Evolutionary conservation across 1,140 invertebrate genomes (phyloP), one percentile per base, ranked within the genome.

Genomic region (Drosophila pectinifera): DNA sequence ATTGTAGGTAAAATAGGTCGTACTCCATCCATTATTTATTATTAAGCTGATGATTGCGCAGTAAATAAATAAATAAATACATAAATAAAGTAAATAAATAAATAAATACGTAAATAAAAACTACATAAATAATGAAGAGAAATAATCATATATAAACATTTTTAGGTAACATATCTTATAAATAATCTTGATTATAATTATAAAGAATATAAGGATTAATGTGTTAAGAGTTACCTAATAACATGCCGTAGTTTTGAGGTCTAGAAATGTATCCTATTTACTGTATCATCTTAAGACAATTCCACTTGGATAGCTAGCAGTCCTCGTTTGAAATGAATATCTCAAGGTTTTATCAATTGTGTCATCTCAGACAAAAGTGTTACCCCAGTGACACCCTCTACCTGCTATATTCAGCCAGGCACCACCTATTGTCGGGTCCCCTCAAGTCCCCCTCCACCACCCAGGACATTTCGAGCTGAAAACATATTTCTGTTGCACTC

Each of bases 401-500:
- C 42, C 64, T n/a, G 16, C n/a, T 53, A 34, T 43, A 51, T 51
- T 10, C 59, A 22, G 20, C 20, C 45, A 64, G 20, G n/a, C 45
- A 20, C 24, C 31, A 56, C 24, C 49, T 14, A 28, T 56, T 56
- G 43, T 34, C 31, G 36, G 34, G 5, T 49, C 24, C 11, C 7
- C 31, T 3, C 5, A 20, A 3, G 36, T 18, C 24, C 38, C 31
- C 5, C 22, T 28, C 51, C 6, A 1, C 11, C 31, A 5, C 14
- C 36, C 36, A 46, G 39, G 18, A 41, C 59, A 58, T 58, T 58
- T 45, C 16, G 41, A 42, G 53, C 55, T 75, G 41, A 59, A 48
- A 65, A 69, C 67, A 80, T 62, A 80, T 85, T 68, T 76, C 62
- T 69, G 54, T 42, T 73, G 73, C 73, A 85, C 80, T 84, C 79